Base-by-base conservation (phyloP, 2,113 vertebrate species). In the Ptychochromis oligacanthus region DNA sequence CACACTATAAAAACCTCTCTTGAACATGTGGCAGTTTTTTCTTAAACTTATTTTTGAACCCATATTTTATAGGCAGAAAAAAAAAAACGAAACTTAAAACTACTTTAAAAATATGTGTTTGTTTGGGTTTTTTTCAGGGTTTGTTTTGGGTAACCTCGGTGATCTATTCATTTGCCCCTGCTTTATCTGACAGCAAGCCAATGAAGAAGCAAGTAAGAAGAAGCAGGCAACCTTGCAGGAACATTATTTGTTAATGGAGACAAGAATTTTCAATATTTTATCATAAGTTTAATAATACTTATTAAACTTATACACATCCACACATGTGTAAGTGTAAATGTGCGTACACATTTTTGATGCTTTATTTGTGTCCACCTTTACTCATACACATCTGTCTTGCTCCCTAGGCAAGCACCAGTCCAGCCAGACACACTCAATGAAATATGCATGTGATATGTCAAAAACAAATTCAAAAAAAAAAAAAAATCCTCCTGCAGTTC, bases 371-470 rank as follows among this genome's bases (percentile, higher is more conserved):
- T 61, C 65, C 54, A 80, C 72, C 12, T 5, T 64, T 72, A 76
- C 65, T 79, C 67, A 79, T 17, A 84, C 40, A 83, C 40, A 90
- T 91, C 92, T 91, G 91, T 89, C 91, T 83, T 83, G 75, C 77
- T 92, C 91, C 85, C 82, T 77, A 65, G 84, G 83, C 87, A 88
- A 83, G 87, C 83, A 64, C 74, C 75, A 90, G 83, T 83, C 80
- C 85, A 89, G 86, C 72, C 85, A 92, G 89, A 92, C 88, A 55
- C 77, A 55, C 79, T 18, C 84, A 67, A 89, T 91, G 83, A 92
- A 92, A 93, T 91, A 91, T 93, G 86, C 74, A 92, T 90, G 86
- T 83, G 85, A 91, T 80, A 84, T 88, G 87, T 92, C 75, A 88
- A 80, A 82, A 77, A 75, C 46, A 60, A 61, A 72, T 20, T 28